Percentiles rank a stretch among this genome's conserved stretches.
phyloP scores from a whole-genome alignment of 2,113 vertebrate species.

The Actenoides hombroni region DNA sequence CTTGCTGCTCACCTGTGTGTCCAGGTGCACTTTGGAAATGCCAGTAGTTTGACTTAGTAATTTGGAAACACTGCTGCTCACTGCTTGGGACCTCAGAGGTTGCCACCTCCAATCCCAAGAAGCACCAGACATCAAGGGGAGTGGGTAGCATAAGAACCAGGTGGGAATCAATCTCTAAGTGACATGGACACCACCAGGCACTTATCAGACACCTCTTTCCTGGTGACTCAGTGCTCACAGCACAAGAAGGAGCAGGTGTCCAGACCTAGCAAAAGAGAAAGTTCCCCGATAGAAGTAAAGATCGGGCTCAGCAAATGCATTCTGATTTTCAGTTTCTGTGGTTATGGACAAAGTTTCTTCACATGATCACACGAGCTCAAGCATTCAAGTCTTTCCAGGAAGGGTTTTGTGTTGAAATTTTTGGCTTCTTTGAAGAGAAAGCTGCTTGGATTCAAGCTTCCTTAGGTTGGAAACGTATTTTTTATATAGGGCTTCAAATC shows the following conservation, averaged over 20 bases:
- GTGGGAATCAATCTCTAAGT: neutral
- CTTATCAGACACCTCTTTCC: neutral
- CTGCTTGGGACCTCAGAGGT: neutral
- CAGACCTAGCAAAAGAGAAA: neutral
- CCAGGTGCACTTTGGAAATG: neutral
- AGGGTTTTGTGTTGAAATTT: neutral
- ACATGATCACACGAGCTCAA: neutral
- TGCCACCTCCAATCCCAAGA: neutral
- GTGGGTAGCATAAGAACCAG: neutral
- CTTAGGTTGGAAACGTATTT: neutral
- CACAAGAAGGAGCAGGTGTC: neutral
- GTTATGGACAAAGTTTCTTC: neutral
- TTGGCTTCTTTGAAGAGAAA: neutral
- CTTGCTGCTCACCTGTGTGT: rapidly evolving
- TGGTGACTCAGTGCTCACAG: neutral
- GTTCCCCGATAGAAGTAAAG: neutral
- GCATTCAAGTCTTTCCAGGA: neutral
- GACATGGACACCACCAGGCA: neutral
- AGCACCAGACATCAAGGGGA: neutral
- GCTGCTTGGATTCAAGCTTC: neutral
- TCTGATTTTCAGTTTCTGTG: neutral
- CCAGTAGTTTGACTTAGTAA: neutral
- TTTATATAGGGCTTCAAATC: neutral
- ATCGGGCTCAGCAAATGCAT: neutral
- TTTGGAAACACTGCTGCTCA: neutral